Percentiles rank a stretch among this genome's conserved stretches.
phyloP scores from a whole-genome alignment of 2,113 vertebrate genomes.

The Gymnogyps californianus region DNA sequence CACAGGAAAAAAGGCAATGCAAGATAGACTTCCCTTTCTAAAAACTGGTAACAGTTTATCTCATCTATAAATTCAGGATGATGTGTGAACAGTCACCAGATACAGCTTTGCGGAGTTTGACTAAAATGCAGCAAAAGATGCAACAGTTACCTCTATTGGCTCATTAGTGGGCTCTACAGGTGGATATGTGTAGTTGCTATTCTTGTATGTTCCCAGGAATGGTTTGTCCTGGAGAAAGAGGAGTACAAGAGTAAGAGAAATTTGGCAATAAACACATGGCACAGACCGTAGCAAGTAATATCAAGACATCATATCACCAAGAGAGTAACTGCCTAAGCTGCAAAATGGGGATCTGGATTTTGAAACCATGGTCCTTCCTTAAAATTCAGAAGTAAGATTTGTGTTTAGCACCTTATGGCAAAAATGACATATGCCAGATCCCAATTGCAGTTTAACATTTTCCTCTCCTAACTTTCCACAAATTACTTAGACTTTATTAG shows the following conservation, averaged over 20 bases:
- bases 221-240: conserved; percentile 69
- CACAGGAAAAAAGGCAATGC: background rate
- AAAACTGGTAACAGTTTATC: background rate
- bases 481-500: background rate
- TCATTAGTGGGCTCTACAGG: conserved; percentile 60
- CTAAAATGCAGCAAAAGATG: background rate
- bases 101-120: background rate
- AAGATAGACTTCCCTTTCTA: background rate
- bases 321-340: background rate
- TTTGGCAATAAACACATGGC: background rate
- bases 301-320: background rate
- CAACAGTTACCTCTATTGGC: conserved; percentile 72
- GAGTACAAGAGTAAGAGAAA: background rate
- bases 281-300: background rate
- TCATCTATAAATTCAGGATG: background rate
- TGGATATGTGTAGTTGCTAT: conserved; percentile 79
- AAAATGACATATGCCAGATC: background rate
- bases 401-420: background rate
- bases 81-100: background rate
- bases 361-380: background rate
- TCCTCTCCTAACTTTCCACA: background rate
- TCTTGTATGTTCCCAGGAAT: conserved; percentile 81
- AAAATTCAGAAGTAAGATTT: background rate
- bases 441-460: background rate
- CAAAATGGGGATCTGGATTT: background rate